Evolutionary conservation across 2,797 vertebrate species (phyloP).

Genomic region (Ptychobarbus kaznakovi): DNA sequence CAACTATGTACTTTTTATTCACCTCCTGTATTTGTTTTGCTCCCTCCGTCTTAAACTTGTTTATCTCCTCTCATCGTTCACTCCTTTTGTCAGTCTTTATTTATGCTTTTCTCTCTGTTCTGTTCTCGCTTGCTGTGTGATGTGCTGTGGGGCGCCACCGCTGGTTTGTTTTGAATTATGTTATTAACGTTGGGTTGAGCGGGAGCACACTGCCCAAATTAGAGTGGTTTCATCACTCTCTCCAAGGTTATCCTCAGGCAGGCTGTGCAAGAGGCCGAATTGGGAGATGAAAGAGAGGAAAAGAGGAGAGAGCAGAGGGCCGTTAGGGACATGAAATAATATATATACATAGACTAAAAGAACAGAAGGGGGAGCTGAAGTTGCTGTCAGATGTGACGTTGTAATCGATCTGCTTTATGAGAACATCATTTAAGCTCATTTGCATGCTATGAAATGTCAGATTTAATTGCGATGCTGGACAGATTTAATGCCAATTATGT

Average conservation of each 20-base stretch:
- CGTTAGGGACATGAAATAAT: not conserved
- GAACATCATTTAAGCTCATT: slow-evolving; percentile 74
- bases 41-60: not conserved
- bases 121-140: slow-evolving; percentile 27
- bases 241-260: slow-evolving; percentile 78
- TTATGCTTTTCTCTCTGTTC: slow-evolving; percentile 2
- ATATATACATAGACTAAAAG: slow-evolving; percentile 5
- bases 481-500: slow-evolving; percentile 75
- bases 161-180: slow-evolving; percentile 57
- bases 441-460: slow-evolving; percentile 75
- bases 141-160: slow-evolving; percentile 34
- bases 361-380: slow-evolving; percentile 48
- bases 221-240: slow-evolving; percentile 77
- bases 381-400: slow-evolving; percentile 65
- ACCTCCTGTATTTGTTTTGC: not conserved
- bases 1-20: not conserved
- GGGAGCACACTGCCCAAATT: slow-evolving; percentile 67
- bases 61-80: slow-evolving; percentile 2
- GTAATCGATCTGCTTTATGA: slow-evolving; percentile 77
- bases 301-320: not conserved
- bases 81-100: slow-evolving; percentile 1
- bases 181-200: slow-evolving; percentile 59
- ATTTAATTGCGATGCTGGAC: slow-evolving; percentile 74
- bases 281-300: slow-evolving; percentile 27
- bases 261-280: slow-evolving; percentile 58